A percentile compares a stretch with the other conserved stretches of the same genome.
These are phyloP conservation scores for Chromoteleia sp. DNA, from an alignment of 2,888 invertebrate genomes.

Conservation along the genomic window DNA sequence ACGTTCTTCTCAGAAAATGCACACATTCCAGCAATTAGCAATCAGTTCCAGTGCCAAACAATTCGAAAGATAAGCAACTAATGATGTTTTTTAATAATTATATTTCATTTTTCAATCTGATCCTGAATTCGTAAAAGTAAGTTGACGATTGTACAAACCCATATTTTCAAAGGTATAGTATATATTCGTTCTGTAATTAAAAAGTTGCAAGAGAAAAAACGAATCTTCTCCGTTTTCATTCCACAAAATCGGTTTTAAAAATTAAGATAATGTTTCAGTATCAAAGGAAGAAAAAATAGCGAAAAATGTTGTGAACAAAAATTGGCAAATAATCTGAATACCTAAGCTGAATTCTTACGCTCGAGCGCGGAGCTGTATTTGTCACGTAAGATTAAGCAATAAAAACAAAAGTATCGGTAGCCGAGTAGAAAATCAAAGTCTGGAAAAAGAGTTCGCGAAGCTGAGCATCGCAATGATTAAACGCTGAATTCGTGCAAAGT, in stretches of 20 bases:
- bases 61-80: neutral
- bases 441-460: slow-evolving; percentile 19
- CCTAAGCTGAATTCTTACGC: slow-evolving; percentile 6
- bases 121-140: neutral
- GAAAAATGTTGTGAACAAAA: too few species aligned
- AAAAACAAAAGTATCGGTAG: slow-evolving; percentile 24
- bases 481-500: slow-evolving; percentile 44
- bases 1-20: neutral
- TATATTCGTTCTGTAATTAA: neutral
- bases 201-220: too few species aligned
- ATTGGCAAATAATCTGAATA: slow-evolving; percentile 11
- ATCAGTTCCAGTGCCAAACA: neutral
- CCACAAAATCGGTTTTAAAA: neutral
- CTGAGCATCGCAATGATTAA: slow-evolving; percentile 30
- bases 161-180: neutral
- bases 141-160: neutral
- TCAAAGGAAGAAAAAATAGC: too few species aligned
- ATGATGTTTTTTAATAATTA: slow-evolving; percentile 3
- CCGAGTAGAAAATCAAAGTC: slow-evolving; percentile 25
- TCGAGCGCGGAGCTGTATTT: neutral
- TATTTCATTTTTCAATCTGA: neutral
- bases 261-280: too few species aligned
- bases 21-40: slow-evolving; percentile 6
- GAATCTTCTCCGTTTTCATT: neutral
- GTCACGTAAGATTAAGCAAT: slow-evolving; percentile 31